Percentiles rank a stretch among this genome's conserved stretches.
Conservation (phyloP, 1,140 invertebrate species). For the Drosophila nasuta region DNA sequence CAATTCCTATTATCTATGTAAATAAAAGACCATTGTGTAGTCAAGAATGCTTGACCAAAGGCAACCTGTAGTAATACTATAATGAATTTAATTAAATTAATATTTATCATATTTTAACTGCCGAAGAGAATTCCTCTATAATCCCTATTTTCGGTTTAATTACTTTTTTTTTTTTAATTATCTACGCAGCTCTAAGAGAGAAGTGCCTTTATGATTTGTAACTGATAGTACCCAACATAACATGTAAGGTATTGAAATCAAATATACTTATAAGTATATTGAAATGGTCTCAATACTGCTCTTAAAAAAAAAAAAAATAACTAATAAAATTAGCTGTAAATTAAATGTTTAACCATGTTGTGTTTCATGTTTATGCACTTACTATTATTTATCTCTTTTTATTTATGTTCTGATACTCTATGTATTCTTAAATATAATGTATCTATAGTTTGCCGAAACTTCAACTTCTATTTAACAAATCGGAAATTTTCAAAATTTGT, state of each 20-base stretch:
- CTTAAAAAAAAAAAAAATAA: neutral
- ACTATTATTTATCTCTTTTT: too few species aligned
- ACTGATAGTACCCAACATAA: neutral
- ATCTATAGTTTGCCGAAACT: too few species aligned
- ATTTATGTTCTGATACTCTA: too few species aligned
- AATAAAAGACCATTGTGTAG: conserved; percentile 4
- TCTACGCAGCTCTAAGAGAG: conserved; percentile 3
- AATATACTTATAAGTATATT: neutral
- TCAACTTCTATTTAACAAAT: neutral
- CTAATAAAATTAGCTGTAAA: neutral
- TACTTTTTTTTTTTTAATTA: neutral
- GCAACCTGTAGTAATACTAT: neutral
- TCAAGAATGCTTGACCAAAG: conserved; percentile 3
- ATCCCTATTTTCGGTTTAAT: neutral
- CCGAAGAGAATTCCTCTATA: neutral
- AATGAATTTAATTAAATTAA: neutral
- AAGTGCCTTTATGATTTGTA: conserved; percentile 13
- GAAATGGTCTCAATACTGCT: neutral
- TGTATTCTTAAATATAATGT: too few species aligned
- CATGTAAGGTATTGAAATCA: too few species aligned
- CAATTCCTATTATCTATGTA: conserved; percentile 18
- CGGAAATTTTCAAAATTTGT: conserved; percentile 2
- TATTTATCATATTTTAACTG: neutral
- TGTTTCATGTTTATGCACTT: too few species aligned
- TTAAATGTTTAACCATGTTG: too few species aligned